phyloP scores from a whole-genome alignment of 2,888 invertebrate species.

The Apotomis capreana region DNA sequence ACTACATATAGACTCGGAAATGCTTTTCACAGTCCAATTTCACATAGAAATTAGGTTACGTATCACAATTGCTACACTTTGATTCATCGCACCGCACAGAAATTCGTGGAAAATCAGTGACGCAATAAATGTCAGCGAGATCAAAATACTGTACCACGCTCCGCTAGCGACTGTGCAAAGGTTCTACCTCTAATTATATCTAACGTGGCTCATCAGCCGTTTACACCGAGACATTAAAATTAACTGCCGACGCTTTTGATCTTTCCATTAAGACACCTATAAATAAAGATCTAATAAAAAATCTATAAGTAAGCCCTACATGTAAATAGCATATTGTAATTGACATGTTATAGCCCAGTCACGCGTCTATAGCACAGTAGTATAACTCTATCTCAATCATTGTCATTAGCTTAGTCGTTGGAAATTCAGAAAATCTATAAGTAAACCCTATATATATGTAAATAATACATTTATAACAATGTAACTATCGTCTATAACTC shows the following conservation, averaged over 20 bases:
- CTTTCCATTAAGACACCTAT: conserved; percentile 80
- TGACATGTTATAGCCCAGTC: conserved; percentile 32
- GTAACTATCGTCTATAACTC: conserved; percentile 45
- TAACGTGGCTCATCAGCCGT: conserved; percentile 64
- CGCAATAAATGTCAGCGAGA: conserved; percentile 75
- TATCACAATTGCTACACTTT: conserved; percentile 26
- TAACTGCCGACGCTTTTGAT: conserved; percentile 80
- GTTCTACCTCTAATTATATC: conserved; percentile 80
- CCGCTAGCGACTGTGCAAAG: conserved; percentile 58
- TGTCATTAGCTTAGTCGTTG: conserved; percentile 48
- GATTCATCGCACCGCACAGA: conserved; percentile 24
- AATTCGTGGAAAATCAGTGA: conserved; percentile 53
- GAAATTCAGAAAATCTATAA: conserved; percentile 1
- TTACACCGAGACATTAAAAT: conserved; percentile 82
- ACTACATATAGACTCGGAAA: too few relatives aligned
- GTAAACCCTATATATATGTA: conserved; percentile 55
- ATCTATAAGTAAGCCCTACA: conserved; percentile 62
- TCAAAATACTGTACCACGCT: conserved; percentile 68
- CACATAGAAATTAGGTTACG: conserved; percentile 4
- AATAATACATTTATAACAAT: conserved; percentile 60
- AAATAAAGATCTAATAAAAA: conserved; percentile 74
- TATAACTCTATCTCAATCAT: conserved; percentile 49
- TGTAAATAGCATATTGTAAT: conserved; percentile 61
- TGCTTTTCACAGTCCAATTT: too few relatives aligned
- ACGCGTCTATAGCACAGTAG: conserved; percentile 3